These are phyloP conservation scores for Rattus rattus DNA, from an alignment of 2,113 vertebrate species.

Conservation along the genomic window DNA sequence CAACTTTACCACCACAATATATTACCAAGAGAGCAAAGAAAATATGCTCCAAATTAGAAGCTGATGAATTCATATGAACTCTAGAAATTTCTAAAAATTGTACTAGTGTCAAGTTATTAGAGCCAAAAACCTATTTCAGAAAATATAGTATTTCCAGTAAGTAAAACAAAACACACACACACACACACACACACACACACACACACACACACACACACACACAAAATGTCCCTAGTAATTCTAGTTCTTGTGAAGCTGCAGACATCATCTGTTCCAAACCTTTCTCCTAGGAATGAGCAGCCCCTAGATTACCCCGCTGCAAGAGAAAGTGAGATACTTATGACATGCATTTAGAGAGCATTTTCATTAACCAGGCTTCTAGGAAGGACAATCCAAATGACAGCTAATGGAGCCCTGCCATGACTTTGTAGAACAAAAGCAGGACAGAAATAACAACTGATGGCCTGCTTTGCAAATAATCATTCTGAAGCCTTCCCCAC, in stretches of 20 bases:
- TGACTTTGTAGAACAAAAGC: neutral
- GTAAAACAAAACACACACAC: too few species aligned
- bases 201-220: too few species aligned
- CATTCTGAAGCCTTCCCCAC: neutral
- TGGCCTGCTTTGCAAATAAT: neutral
- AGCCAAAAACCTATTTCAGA: neutral
- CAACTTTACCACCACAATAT: neutral
- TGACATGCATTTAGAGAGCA: neutral
- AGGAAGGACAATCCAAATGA: neutral
- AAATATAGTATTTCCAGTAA: too few species aligned
- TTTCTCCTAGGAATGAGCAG: neutral
- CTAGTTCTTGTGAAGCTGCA: neutral
- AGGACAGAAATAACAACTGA: neutral
- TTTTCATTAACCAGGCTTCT: neutral
- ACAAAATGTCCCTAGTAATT: neutral
- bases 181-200: too few species aligned
- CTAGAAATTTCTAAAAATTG: neutral
- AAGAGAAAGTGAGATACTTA: neutral
- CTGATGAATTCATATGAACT: neutral
- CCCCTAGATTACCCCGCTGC: neutral
- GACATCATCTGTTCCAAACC: neutral
- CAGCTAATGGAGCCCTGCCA: neutral
- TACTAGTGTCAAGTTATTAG: neutral
- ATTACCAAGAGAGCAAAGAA: neutral
- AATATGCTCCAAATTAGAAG: conserved; percentile 1